Conservation (phyloP, 2,113 vertebrate species). For the Phyllopteryx taeniolatus region DNA sequence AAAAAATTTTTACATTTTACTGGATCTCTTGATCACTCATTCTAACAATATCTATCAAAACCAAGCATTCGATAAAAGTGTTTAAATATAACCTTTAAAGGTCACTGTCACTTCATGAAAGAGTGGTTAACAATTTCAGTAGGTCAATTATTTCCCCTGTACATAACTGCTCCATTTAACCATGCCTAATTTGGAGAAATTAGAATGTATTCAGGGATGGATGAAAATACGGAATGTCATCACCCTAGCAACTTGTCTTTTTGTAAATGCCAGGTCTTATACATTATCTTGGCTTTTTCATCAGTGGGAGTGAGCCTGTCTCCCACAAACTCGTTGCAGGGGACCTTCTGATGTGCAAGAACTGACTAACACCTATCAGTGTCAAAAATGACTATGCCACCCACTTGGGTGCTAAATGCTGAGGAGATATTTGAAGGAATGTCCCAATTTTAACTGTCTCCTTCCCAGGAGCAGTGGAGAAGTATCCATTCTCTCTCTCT, state of each 20-base stretch:
- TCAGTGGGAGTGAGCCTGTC: conserved; percentile 11
- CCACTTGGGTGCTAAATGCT: conserved; percentile 26
- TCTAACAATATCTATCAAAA: neutral
- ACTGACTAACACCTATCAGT: conserved; percentile 34
- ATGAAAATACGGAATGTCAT: conserved; percentile 40
- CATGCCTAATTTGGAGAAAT: conserved; percentile 32
- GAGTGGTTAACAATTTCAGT: conserved; percentile 36
- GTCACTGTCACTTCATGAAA: conserved; percentile 48
- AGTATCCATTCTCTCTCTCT: too few relatives aligned
- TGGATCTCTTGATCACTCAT: neutral
- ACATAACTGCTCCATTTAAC: conserved; percentile 54
- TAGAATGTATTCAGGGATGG: conserved; percentile 29
- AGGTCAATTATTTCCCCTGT: conserved; percentile 46
- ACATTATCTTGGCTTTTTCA: conserved; percentile 27
- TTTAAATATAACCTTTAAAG: conserved; percentile 38
- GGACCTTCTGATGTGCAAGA: conserved; percentile 60
- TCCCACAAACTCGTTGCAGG: conserved; percentile 34
- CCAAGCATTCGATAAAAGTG: neutral
- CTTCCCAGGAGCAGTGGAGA: neutral
- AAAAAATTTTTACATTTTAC: neutral
- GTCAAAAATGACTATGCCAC: conserved; percentile 19
- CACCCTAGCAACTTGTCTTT: conserved; percentile 36
- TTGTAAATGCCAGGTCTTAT: conserved; percentile 34
- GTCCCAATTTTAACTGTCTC: neutral
- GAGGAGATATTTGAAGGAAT: neutral